These are phyloP conservation scores for Marmota monax DNA, from an alignment of 2,113 vertebrate species.

Conservation along the genomic window DNA sequence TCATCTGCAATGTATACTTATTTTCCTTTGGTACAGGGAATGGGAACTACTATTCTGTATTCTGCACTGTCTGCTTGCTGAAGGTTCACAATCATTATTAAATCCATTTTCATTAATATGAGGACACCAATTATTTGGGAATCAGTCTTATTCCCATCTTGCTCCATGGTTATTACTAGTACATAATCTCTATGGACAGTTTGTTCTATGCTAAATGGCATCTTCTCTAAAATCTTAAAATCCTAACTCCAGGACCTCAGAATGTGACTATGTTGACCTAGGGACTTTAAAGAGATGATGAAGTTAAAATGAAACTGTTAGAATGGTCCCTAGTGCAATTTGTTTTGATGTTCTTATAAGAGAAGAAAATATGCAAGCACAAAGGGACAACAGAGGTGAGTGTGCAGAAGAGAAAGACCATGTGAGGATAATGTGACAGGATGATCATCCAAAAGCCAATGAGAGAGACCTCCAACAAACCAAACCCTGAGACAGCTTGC, in stretches of 20 bases:
- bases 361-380: neutral
- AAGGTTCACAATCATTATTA: neutral
- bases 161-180: neutral
- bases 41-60: neutral
- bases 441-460: neutral
- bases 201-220: neutral
- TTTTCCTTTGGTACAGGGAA: conserved; percentile 31
- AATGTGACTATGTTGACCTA: neutral
- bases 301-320: neutral
- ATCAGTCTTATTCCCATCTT: conserved; percentile 24
- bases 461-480: neutral
- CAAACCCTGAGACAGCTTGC: neutral
- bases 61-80: neutral
- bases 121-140: conserved; percentile 53
- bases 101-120: conserved; percentile 63
- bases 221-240: neutral
- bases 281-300: neutral
- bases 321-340: neutral
- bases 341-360: neutral
- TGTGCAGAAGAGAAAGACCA: neutral
- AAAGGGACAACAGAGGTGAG: neutral
- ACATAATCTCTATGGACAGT: conserved; percentile 70
- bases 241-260: neutral
- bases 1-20: neutral
- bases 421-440: neutral